Base-by-base conservation (phyloP, 23 tunicate species). In the Trididemnum clinides region DNA sequence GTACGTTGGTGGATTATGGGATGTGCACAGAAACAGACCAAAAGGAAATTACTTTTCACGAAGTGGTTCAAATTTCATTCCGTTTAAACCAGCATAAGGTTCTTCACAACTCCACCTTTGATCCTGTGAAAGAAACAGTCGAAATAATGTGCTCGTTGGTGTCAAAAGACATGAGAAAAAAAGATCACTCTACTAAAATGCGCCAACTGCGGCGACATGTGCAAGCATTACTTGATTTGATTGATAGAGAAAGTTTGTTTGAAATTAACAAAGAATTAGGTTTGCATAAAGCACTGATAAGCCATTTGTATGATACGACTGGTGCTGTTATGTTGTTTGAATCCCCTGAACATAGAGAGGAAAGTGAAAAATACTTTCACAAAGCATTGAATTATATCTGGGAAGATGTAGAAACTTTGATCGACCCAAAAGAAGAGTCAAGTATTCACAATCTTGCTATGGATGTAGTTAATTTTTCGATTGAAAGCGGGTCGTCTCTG, bases 41-140 rank as follows among this genome's bases (percentile, higher is more conserved):
- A 33, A 29, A 64, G 20, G 83, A 76, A 23, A 39, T 76, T 37
- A 76, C 82, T 23, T 39, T 76, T 39, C 82, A 76, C 39, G 64
- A 76, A 62, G 30, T 81, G 2, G 75, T 81, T 20, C 2, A 32
- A 1, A 44, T 63, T n/a, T 50, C 85, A 6, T 62, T 81, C 18
- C 31, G 66, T 4, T 36, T 4, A 7, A 15, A 78, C 20, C 57
- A 37, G 15, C 20, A 1, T 18, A 26, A 7, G 22, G 19, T 1
- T 2, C 26, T 26, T 4, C 1, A 4, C 4, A n/a, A 6, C 3
- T 12, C 32, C 6, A 31, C 21, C 1, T 19, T 21, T 36, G 4
- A 38, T 33, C 51, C 51, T 18, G 2, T 81, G 54, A 81, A 81
- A 63, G 34, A 34, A 62, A 29, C 54, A 19, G 25, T 63, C 4